phyloP scores from a whole-genome alignment of 2,888 invertebrate species.

The Serripes groenlandicus region DNA sequence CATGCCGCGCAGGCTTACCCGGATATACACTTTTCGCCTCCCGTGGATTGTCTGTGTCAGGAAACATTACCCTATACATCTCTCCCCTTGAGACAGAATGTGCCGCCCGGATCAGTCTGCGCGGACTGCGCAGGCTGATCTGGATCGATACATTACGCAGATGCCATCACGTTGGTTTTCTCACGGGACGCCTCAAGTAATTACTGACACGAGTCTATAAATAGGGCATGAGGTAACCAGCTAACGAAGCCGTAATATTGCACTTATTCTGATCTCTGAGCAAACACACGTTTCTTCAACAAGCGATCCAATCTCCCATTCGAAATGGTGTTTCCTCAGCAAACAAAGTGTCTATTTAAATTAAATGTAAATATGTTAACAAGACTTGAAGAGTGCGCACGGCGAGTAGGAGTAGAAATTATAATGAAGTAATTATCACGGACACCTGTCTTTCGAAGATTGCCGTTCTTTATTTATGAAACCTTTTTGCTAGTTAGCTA shows the following conservation, averaged over 20 bases:
- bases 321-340: conserved; percentile 16
- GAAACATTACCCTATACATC: no score
- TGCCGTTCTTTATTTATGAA: conserved; percentile 11
- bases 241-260: not conserved
- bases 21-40: no score
- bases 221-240: not conserved
- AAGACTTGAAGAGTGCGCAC: conserved; percentile 17
- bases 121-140: no score
- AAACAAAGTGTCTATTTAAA: conserved; percentile 30
- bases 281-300: conserved; percentile 15
- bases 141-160: no score
- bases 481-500: no score
- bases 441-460: conserved; percentile 20
- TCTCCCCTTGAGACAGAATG: no score
- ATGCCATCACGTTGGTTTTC: no score
- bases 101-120: no score
- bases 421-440: conserved; percentile 29
- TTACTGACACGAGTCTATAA: no score
- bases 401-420: conserved; percentile 13
- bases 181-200: no score
- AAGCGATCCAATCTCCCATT: conserved; percentile 19
- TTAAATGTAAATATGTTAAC: conserved; percentile 26
- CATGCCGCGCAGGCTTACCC: no score
- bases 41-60: no score
- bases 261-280: not conserved